phyloP scores from a whole-genome alignment of 2,797 vertebrate species.

The Crossoptilon crossoptilon region DNA sequence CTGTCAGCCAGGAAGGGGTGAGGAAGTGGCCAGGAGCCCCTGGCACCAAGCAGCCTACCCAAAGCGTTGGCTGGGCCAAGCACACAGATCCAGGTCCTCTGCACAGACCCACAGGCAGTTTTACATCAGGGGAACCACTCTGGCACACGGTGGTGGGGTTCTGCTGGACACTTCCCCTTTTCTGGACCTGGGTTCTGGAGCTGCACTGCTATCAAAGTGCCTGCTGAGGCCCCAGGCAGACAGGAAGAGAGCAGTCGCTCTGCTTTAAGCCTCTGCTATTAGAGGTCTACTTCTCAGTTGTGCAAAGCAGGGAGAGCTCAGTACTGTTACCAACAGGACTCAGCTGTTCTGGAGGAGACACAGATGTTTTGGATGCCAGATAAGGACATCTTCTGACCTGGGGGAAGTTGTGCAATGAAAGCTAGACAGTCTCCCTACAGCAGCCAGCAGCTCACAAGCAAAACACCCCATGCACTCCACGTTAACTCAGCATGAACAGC shows the following conservation, averaged over 20 bases:
- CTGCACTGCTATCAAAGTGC: not conserved
- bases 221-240: not conserved
- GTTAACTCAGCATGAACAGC: not conserved
- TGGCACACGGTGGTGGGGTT: not conserved
- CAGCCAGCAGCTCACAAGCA: not conserved
- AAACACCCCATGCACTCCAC: not conserved
- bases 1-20: not conserved
- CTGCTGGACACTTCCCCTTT: not conserved
- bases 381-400: slow-evolving; percentile 37
- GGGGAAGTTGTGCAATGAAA: slow-evolving; percentile 43
- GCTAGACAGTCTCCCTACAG: not conserved
- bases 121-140: accelerated
- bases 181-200: not conserved
- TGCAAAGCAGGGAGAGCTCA: slow-evolving; percentile 23
- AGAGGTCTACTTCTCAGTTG: not conserved
- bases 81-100: not conserved
- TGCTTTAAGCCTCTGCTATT: not conserved
- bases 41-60: not conserved
- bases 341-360: slow-evolving; percentile 27
- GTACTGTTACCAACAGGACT: slow-evolving; percentile 4
- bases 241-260: not conserved
- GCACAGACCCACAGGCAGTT: not conserved
- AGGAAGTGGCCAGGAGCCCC: not conserved
- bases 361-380: slow-evolving; percentile 46
- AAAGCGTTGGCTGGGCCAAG: not conserved